A percentile compares a stretch with the other conserved stretches of the same genome.
Conservation (phyloP, 2,888 invertebrate genomes). For the Pasiphila rectangulata region DNA sequence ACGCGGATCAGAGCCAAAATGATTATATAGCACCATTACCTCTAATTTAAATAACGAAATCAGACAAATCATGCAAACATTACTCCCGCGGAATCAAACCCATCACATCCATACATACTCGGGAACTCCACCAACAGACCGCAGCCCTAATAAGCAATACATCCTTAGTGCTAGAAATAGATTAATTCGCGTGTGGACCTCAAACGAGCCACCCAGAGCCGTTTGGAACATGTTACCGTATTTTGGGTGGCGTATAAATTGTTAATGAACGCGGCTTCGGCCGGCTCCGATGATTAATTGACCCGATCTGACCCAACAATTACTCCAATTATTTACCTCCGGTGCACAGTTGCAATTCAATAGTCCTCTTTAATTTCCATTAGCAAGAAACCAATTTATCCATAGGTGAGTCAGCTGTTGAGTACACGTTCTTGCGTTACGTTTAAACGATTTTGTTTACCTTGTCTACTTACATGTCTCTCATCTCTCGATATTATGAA, state of each 20-base stretch:
- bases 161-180: slow-evolving; percentile 6
- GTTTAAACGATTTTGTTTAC: too few species aligned
- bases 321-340: slow-evolving; percentile 78
- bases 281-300: slow-evolving; percentile 75
- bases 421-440: too few species aligned
- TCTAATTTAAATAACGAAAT: too few species aligned
- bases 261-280: slow-evolving; percentile 55
- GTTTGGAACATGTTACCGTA: slow-evolving; percentile 43
- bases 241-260: slow-evolving; percentile 63
- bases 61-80: too few species aligned
- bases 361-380: slow-evolving; percentile 48
- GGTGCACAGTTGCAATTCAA: slow-evolving; percentile 55
- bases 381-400: slow-evolving; percentile 30
- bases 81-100: too few species aligned
- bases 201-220: slow-evolving; percentile 26
- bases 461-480: too few species aligned
- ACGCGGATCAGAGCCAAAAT: too few species aligned
- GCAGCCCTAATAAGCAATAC: not conserved
- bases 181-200: slow-evolving; percentile 20
- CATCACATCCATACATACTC: too few species aligned
- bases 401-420: too few species aligned
- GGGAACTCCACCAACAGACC: not conserved
- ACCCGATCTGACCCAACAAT: slow-evolving; percentile 74
- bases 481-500: too few species aligned
- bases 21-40: too few species aligned